phyloP scores from a whole-genome alignment of 2,113 vertebrate species.

The Sphaerodactylus townsendi region DNA sequence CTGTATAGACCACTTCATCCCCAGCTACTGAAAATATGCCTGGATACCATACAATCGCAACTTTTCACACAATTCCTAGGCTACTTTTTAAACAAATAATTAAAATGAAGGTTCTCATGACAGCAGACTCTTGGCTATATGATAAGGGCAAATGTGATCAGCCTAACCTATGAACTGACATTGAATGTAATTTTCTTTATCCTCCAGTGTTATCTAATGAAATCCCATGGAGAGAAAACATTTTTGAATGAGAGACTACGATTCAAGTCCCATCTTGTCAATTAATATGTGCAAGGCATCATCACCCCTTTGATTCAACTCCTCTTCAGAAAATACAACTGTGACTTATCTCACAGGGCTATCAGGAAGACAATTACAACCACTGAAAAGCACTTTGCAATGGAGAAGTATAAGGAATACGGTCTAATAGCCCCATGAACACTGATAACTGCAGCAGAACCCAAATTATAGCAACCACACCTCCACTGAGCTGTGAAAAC shows the following conservation, averaged over 20 bases:
- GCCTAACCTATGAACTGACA: background rate
- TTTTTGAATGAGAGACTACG: background rate
- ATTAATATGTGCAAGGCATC: background rate
- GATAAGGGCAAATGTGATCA: background rate
- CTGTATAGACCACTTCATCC: background rate
- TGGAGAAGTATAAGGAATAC: background rate
- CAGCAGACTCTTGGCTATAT: background rate
- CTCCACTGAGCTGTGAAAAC: background rate
- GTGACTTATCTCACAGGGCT: background rate
- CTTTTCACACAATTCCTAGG: too few relatives aligned
- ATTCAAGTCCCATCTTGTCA: background rate
- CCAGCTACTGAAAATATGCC: background rate
- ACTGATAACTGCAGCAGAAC: background rate
- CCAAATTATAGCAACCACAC: background rate
- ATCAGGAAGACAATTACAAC: background rate
- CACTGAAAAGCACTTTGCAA: background rate
- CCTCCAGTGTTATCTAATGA: background rate
- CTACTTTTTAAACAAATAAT: background rate
- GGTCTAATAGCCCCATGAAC: background rate
- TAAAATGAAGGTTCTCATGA: background rate
- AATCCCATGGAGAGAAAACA: background rate
- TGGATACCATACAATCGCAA: background rate
- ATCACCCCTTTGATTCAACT: background rate
- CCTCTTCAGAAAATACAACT: background rate
- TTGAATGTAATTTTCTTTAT: background rate